Evolutionary conservation across 2,113 vertebrate species (phyloP), one percentile per base, ranked within the genome.

Genomic region (Thunnus thynnus): DNA sequence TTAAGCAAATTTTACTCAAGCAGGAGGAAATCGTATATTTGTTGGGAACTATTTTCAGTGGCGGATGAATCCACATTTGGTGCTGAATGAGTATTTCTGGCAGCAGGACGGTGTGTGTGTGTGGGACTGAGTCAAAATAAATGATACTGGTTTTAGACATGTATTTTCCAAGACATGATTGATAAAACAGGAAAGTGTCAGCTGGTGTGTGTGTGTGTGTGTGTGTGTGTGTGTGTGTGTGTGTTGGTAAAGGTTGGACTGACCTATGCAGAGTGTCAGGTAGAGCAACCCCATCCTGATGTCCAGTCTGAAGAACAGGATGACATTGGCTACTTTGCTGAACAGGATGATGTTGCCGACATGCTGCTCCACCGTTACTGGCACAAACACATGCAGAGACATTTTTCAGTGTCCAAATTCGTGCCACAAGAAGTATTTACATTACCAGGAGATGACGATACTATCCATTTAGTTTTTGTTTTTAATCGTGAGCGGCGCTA

Each of bases 291-390:
- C 98, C 97, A 99, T 96, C 70, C 97, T 95, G 69, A 99, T 89
- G 88, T 99, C 98, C 32, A 99, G 94, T 72, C 98, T 96, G 94
- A 99, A 99, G 95, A 99, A 99, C 79, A 99, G 95, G 82, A 99
- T 97, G 9, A 96, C 95, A 0, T 99, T 99, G 56, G 98, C 98
- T 84, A 99, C 98, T 91, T 99, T 99, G 88, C 96, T 97, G 90
- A 99, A 99, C 93, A 99, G 97, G 91, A 99, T 98, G 91, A 99
- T 98, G 83, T 99, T 99, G 60, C 98, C 97, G 0, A 99, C 87
- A 13, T 99, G 98, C 80, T 99, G 98, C 86, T 99, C 98, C 93
- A 99, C 96, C 0, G 98, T 99, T 79, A 99, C 98, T 99, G 91
- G 0, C 0, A 20, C 0, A 12, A 30, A 77, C 50, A 71, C 1